Base-by-base conservation (phyloP, 2,113 vertebrate species). In the Stigmatopora argus region DNA sequence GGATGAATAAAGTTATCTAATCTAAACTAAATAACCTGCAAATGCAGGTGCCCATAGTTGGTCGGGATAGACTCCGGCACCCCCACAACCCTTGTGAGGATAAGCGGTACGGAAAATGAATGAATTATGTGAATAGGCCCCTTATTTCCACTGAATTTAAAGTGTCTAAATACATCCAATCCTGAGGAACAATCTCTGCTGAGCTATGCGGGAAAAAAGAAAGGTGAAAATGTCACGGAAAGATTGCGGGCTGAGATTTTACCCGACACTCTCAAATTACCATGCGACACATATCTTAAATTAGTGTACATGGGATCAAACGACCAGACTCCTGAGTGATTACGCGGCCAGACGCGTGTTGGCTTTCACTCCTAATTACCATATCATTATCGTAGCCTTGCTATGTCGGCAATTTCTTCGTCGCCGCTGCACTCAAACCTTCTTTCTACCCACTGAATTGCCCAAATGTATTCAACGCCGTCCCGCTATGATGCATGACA, bases 291-390 rank as follows among this genome's bases (percentile, higher is more conserved):
- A 81, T 84, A 80, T 78, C 58, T 67, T 1, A 9, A 74, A 87
- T 86, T 86, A 86, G 76, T 83, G 86, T 86, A 83, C 69, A 86
- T 83, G 82, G 80, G 84, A 80, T 88, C 75, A 80, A 86, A 86
- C 74, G 67, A 75, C 61, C 71, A 65, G 75, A 80, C 78, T 80
- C 64, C 75, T 77, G 64, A 46, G 78, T 70, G 60, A 79, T 85
- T 83, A 76, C 73, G 78, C 77, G 62, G 63, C 65, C 65, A 75
- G 75, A 57, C 73, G 52, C 80, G 72, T 79, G 84, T 84, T 85
- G 71, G 74, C 59, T 82, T 85, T 81, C 78, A 83, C 73, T 77
- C 13, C 78, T 77, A 78, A 84, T 88, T 87, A 85, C 81, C 86
- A 85, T 86, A 82, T 77, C 74, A 87, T 89, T 87, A 83, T 60